Base-by-base conservation (phyloP, 2,888 invertebrate genomes). In the Epistrophe grossulariae region DNA sequence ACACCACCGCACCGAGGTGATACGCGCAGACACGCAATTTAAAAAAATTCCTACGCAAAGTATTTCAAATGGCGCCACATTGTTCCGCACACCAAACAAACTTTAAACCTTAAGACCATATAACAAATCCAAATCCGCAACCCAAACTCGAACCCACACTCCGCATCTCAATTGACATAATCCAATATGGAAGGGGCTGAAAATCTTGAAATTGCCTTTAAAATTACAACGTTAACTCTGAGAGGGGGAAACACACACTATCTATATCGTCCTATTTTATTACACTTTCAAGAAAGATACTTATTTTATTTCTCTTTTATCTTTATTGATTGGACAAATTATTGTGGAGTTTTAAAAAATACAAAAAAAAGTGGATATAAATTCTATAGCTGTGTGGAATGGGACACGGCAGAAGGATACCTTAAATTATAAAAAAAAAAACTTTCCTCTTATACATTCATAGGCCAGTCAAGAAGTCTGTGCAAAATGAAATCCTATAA, bases 11-110 rank as follows among this genome's bases (percentile, higher is more conserved):
- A 72, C n/a, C 68, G 78, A 78, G 82, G 82, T 82, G 72, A 78
- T 72, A 72, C 57, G 78, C 78, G 59, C 70, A 72, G 66, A 78
- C 71, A 68, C 72, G 78, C 57, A 82, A 82, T 82, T 82, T 71
- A 82, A 78, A 81, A 50, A 50, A 50, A 80, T 78, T 82, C 78
- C 72, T 66, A 72, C 31, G 77, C 77, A 82, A 71, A 77, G 72
- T 43, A 78, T 78, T 72, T 78, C 43, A 78, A 82, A 82, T 66
- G 82, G 82, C 82, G 82, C 82, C 82, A 82, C 78, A 82, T 72
- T 72, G 78, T 71, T 72, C 38, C 43, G 35, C 71, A 82, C 71
- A 72, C 71, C 66, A 78, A 82, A 31, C 55, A 70, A 82, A 78
- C 15, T 1, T 28, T 15, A 70, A 70, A 78, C 81, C 48, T 50